Conservation (phyloP, 2,797 vertebrate species). For the Erithacus rubecula region DNA sequence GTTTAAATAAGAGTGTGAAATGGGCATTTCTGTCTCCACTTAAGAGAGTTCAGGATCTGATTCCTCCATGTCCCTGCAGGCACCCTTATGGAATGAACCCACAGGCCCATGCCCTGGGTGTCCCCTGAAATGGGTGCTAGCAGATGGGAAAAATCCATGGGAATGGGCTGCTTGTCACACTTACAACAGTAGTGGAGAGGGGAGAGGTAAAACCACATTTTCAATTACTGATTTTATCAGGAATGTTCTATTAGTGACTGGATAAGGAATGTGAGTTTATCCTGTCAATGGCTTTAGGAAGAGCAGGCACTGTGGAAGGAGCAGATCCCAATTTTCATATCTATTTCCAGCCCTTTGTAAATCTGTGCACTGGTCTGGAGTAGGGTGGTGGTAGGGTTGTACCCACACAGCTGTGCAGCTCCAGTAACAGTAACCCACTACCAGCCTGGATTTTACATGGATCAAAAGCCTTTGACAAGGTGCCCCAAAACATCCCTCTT, state of each 20-base stretch:
- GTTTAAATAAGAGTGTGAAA: not conserved
- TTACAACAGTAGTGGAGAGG: not conserved
- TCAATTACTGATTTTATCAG: not conserved
- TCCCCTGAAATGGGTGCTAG: not conserved
- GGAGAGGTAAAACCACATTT: not conserved
- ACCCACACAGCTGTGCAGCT: fast-evolving
- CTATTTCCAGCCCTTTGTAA: not conserved
- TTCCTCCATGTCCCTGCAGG: not conserved
- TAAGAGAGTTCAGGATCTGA: not conserved
- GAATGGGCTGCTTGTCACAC: not conserved
- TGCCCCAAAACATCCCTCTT: not conserved
- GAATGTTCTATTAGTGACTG: not conserved
- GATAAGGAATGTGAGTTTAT: not conserved
- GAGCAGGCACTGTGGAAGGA: not conserved
- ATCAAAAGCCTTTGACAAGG: not conserved
- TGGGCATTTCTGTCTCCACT: not conserved
- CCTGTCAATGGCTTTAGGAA: not conserved
- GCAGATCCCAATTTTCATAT: not conserved
- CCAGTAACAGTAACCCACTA: fast-evolving
- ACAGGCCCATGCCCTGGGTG: not conserved
- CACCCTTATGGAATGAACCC: not conserved
- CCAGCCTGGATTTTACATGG: not conserved
- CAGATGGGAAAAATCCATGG: not conserved
- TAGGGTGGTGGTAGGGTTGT: fast-evolving
- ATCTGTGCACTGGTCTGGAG: not conserved